Base-by-base conservation (phyloP, 1,140 invertebrate species). In the Drosophila melanica region DNA sequence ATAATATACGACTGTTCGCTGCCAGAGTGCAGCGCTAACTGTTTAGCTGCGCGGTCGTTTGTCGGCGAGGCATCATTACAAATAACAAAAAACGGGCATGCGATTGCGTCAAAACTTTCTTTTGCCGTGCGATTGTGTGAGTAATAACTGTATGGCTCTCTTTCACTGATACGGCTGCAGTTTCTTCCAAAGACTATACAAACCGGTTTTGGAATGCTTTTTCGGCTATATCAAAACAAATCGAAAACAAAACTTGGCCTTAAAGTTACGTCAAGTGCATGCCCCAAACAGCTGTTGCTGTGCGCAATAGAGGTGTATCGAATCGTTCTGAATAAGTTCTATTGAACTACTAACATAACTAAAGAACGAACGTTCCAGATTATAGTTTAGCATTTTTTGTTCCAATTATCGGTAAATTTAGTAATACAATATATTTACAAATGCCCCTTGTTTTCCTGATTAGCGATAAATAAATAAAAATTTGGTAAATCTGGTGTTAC, bases 31-130 rank as follows among this genome's bases (percentile, higher is more conserved):
- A 72, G 81, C 78, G 65, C 44, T 62, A 51, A 86, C 78, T 85
- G 81, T 69, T 75, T 10, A 7, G 39, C 50, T 63, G 45, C 30
- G 41, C 54, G 45, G 14, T 35, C 47, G 54, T 14, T 23, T 55
- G 74, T 64, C 69, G 68, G 27, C 71, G 84, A 57, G 54, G 82
- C 82, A 87, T 87, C 82, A 87, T 87, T 87, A 87, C 82, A 89
- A 78, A 87, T 82, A 82, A 87, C 82, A 89, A 72, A 66, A 69
- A 77, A 64, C 54, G 79, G 76, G 79, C 58, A 54, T 67, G 33
- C 53, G 73, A 84, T 87, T 87, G 82, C 82, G 82, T 89, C 84
- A 87, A 87, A 87, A 87, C 82, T 87, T 87, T 87, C 82, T 87
- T 87, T 87, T 89, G 54, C 60, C 65, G 63, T 63, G 48, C 37